Evolutionary conservation across 2,797 vertebrate genomes (phyloP).

Genomic region (Amniataba percoides): DNA sequence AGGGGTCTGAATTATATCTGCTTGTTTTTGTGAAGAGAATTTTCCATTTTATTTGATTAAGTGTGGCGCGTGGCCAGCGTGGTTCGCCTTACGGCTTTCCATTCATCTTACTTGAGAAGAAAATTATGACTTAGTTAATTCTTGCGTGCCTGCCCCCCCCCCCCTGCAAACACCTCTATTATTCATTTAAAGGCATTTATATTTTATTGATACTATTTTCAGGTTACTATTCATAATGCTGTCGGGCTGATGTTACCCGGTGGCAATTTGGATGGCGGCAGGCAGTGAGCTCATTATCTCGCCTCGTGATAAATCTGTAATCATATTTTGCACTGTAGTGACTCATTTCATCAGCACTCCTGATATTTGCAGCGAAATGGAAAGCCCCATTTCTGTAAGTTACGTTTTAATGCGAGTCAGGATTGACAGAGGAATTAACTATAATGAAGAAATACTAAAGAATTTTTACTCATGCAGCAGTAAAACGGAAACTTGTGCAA

Average conservation of each 20-base stretch:
- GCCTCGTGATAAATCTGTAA: constrained; percentile 53
- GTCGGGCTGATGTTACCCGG: constrained; percentile 42
- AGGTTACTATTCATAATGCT: constrained; percentile 60
- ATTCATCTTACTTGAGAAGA: constrained; percentile 68
- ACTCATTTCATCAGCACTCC: constrained; percentile 45
- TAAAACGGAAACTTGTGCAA: not conserved
- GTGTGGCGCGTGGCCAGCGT: constrained; percentile 44
- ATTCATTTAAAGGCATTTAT: constrained; percentile 74
- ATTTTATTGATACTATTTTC: constrained; percentile 74
- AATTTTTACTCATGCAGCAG: not conserved
- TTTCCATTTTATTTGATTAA: constrained; percentile 77
- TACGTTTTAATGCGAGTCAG: not conserved
- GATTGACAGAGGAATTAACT: not conserved
- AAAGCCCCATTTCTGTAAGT: constrained; percentile 15
- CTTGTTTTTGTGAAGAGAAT: constrained; percentile 58
- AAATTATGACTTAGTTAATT: constrained; percentile 76
- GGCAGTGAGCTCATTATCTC: constrained; percentile 65
- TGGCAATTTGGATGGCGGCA: constrained; percentile 49
- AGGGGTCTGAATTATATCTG: constrained; percentile 65
- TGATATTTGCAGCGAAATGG: constrained; percentile 22
- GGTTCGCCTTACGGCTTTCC: constrained; percentile 47
- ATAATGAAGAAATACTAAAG: not conserved
- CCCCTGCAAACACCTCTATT: constrained; percentile 68
- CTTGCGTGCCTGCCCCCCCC: constrained; percentile 45
- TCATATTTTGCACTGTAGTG: constrained; percentile 45